phyloP scores from a whole-genome alignment of 2,888 invertebrate genomes.

The Microctonus brassicae region DNA sequence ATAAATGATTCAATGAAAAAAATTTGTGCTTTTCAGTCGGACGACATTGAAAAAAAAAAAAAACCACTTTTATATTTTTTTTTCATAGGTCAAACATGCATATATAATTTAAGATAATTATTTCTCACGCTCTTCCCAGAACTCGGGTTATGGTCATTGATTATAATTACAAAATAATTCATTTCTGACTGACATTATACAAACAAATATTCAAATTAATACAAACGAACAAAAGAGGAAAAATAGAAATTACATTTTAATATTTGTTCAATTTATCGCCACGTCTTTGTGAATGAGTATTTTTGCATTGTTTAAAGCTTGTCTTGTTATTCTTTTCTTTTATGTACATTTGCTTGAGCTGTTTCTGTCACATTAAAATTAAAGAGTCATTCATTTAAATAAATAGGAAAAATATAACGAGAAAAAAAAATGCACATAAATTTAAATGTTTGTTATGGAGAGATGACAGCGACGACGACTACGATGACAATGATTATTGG shows the following conservation, averaged over 20 bases:
- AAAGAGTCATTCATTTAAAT: neutral
- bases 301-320: slow-evolving; percentile 24
- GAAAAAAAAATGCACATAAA: neutral
- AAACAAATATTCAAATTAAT: neutral
- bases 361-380: neutral
- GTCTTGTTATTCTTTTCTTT: slow-evolving; percentile 14
- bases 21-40: neutral
- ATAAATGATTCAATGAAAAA: neutral
- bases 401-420: neutral
- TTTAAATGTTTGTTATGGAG: neutral
- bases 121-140: slow-evolving; percentile 29
- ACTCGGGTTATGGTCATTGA: slow-evolving; percentile 15
- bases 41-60: neutral
- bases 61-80: neutral
- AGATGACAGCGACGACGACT: neutral
- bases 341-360: slow-evolving; percentile 5
- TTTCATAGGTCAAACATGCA: neutral
- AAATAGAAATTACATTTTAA: neutral
- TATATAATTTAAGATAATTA: slow-evolving; percentile 19
- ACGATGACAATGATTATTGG: neutral
- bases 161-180: neutral
- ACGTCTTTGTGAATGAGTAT: slow-evolving; percentile 7
- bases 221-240: neutral
- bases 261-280: slow-evolving; percentile 10
- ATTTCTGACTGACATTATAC: too few relatives aligned